These are phyloP conservation scores for Tychaedon coryphoeus DNA, from an alignment of 2,113 vertebrate genomes.

Conservation along the genomic window DNA sequence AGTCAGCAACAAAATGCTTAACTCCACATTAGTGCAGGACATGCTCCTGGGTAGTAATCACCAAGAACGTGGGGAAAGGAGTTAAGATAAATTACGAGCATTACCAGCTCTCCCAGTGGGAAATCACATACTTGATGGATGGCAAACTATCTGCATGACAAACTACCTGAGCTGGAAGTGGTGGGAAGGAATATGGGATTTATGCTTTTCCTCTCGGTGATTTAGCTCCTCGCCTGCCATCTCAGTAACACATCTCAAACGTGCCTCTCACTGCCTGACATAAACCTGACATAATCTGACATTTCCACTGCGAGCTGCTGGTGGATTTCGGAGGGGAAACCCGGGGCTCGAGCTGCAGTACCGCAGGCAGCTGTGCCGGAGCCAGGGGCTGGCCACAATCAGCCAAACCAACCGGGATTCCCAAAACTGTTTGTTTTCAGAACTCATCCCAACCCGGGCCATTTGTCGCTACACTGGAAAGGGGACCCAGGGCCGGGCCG, in stretches of 20 bases:
- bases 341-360: background rate
- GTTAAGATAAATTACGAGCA: background rate
- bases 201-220: background rate
- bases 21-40: accelerated
- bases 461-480: no score
- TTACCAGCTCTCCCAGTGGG: background rate
- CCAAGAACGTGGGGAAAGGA: accelerated
- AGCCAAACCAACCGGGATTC: background rate
- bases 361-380: background rate
- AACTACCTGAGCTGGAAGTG: background rate
- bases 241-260: no score
- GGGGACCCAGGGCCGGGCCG: no score
- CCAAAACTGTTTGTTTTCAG: background rate
- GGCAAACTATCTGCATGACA: background rate
- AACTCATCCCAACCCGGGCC: background rate
- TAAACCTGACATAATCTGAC: accelerated
- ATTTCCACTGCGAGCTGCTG: accelerated
- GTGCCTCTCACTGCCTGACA: background rate
- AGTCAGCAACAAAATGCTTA: background rate
- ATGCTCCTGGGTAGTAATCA: accelerated
- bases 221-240: accelerated
- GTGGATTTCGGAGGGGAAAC: background rate
- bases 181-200: accelerated
- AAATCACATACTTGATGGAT: accelerated
- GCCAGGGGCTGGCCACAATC: background rate